Evolutionary conservation across 1,140 invertebrate species (phyloP), one percentile per base, ranked within the genome.

Genomic region (Scaptomyza montana): DNA sequence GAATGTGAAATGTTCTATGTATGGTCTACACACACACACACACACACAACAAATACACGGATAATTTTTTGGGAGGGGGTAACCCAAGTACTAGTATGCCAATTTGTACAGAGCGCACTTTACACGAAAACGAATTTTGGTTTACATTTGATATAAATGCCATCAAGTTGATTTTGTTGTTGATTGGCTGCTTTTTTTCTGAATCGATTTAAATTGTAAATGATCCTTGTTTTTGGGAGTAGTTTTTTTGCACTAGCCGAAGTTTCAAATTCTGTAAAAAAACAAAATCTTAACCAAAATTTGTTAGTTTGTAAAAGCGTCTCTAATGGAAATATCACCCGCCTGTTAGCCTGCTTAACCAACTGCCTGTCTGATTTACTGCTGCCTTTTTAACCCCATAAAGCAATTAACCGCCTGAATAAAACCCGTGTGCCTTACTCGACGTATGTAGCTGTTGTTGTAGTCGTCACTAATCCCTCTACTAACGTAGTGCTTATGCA

Each of bases 1-100:
- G 59, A 62, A 53, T 55, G 19, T 69, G 43, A 62, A 19, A 63
- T 69, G 41, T 69, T 70, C 51, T 70, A 55, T 70, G 67, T 69
- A 49, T 69, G 61, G 43, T 33, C 63, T 47, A 28, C 13, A 63
- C 50, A 55, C 51, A 50, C 53, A 70, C 67, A 50, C 21, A 54
- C 51, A 63, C 19, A 43, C 16, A 19, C 39, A 21, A 45, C 2
- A 39, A 41, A 41, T 50, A 54, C 57, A 62, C 30, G 12, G 5
- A 25, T n/a, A 39, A 43, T 41, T 21, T 45, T 45, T 45, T 56
- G 54, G 54, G 54, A 25, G 54, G 54, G 54, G 21, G 3, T 51
- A 50, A 2, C 12, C 21, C 49, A 51, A 51, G 49, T 30, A 25
- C 21, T 25, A 51, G 49, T 25, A 43, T 25, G 19, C 39, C 12